Base-by-base conservation (phyloP, 1,140 invertebrate genomes). In the Teleogryllus occipitalis region DNA sequence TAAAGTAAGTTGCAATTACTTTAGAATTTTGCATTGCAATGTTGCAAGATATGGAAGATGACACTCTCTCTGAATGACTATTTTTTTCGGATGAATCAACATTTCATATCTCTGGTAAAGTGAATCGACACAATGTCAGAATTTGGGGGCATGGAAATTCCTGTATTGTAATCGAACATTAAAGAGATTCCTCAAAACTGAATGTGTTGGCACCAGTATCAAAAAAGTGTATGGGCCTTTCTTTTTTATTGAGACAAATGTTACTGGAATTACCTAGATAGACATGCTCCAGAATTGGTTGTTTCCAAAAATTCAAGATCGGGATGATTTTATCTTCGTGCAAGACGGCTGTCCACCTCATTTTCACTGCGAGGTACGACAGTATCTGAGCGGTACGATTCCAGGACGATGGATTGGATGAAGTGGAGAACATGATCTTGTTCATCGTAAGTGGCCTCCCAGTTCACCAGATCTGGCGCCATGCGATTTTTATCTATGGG, bases 401-500 rank as follows among this genome's bases (percentile, higher is more conserved):
- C 79, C 79, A 80, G 46, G 21, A 76, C 79, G 79, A 78, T 80
- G 79, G 74, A 80, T 80, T 80, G 75, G 76, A 77, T 22, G n/a
- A 77, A 49, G 8, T 48, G 80, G 49, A 74, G 5, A 78, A 76
- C 12, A 80, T 47, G 46, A 80, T 80, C 49, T 49, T 65, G 5
- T 77, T 76, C 47, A 10, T 78, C n/a, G n/a, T n/a, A n/a, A n/a
- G n/a, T n/a, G n/a, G n/a, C n/a, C n/a, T n/a, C n/a, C n/a, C n/a
- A n/a, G n/a, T n/a, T n/a, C n/a, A n/a, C n/a, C n/a, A n/a, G n/a
- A n/a, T n/a, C n/a, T n/a, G n/a, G n/a, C n/a, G n/a, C n/a, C n/a
- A n/a, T n/a, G n/a, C n/a, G n/a, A n/a, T n/a, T n/a, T n/a, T n/a
- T n/a, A n/a, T n/a, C n/a, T n/a, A n/a, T n/a, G n/a, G n/a, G n/a